phyloP scores from a whole-genome alignment of 1,140 invertebrate species.

The Bombus waltoni region DNA sequence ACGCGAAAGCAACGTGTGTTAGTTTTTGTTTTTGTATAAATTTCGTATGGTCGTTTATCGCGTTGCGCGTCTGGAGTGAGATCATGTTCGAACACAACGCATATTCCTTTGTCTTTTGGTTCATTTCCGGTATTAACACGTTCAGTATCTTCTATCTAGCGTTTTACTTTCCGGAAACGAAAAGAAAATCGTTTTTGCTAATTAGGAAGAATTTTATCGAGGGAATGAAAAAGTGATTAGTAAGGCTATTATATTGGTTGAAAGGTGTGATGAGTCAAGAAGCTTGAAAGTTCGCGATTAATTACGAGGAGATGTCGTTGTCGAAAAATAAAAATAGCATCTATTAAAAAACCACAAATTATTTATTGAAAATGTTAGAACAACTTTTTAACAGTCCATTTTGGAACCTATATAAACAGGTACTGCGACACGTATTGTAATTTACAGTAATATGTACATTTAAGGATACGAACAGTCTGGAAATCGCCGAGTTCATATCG shows the following conservation, averaged over 20 bases:
- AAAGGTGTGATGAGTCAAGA: not conserved
- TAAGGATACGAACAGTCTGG: not conserved
- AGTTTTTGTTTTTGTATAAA: conserved; percentile 15
- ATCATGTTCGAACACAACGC: not conserved
- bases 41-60: not conserved
- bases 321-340: not conserved
- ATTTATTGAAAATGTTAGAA: conserved; percentile 57
- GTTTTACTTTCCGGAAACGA: conserved; percentile 45
- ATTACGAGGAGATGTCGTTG: not conserved
- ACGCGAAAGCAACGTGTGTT: conserved; percentile 25
- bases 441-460: conserved; percentile 30
- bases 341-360: conserved; percentile 36
- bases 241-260: not conserved
- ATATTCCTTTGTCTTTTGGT: conserved; percentile 24
- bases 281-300: not conserved
- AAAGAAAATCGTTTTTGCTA: conserved; percentile 4
- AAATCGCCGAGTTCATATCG: not conserved
- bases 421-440: conserved; percentile 31
- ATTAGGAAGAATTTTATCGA: conserved; percentile 7
- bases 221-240: not conserved
- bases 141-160: conserved; percentile 12
- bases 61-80: not conserved
- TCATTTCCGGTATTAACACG: conserved; percentile 10
- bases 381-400: conserved; percentile 34
- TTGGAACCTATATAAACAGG: conserved; percentile 36